phyloP scores from a whole-genome alignment of 1,140 invertebrate species.

The Penaeus vannamei region DNA sequence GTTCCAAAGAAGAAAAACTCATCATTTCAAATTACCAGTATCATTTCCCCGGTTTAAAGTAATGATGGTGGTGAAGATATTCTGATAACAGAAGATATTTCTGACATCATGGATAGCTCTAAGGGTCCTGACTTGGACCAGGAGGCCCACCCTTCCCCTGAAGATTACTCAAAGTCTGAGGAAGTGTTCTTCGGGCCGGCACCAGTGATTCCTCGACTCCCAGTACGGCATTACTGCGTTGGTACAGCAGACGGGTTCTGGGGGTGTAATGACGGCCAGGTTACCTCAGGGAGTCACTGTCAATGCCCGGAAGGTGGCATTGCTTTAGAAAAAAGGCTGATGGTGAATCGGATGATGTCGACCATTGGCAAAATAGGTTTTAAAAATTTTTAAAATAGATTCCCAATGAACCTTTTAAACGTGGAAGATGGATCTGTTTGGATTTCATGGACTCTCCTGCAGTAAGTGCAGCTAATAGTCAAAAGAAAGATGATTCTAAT shows the following conservation, averaged over 20 bases:
- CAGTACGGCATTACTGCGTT: slow-evolving; percentile 87
- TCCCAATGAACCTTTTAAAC: slow-evolving; percentile 93
- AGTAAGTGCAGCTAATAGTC: slow-evolving; percentile 39
- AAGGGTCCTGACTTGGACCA: slow-evolving; percentile 65
- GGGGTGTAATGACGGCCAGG: slow-evolving; percentile 72
- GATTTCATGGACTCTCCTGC: slow-evolving; percentile 85
- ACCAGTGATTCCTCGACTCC: slow-evolving; percentile 85
- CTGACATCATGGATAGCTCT: slow-evolving; percentile 65
- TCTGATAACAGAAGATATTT: slow-evolving; percentile 88
- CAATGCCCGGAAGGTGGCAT: slow-evolving; percentile 96
- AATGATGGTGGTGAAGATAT: slow-evolving; percentile 91
- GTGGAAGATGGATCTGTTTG: slow-evolving; percentile 95
- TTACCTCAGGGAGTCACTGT: slow-evolving; percentile 90
- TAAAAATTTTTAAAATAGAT: slow-evolving; percentile 97
- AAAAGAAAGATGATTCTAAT: slow-evolving; percentile 58
- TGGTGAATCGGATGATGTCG: slow-evolving; percentile 98
- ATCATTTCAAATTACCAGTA: slow-evolving; percentile 94
- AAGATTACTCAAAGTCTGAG: slow-evolving; percentile 84
- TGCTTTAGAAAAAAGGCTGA: slow-evolving; percentile 96
- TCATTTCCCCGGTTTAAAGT: slow-evolving; percentile 83
- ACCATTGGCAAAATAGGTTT: slow-evolving; percentile 82
- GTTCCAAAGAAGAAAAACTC: slow-evolving; percentile 81
- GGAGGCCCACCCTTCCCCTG: slow-evolving; percentile 86
- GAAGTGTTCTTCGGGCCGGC: slow-evolving; percentile 81
- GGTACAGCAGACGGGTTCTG: slow-evolving; percentile 74